Evolutionary conservation across 2,797 vertebrate species (phyloP).

Genomic region (Eptatretus atami): DNA sequence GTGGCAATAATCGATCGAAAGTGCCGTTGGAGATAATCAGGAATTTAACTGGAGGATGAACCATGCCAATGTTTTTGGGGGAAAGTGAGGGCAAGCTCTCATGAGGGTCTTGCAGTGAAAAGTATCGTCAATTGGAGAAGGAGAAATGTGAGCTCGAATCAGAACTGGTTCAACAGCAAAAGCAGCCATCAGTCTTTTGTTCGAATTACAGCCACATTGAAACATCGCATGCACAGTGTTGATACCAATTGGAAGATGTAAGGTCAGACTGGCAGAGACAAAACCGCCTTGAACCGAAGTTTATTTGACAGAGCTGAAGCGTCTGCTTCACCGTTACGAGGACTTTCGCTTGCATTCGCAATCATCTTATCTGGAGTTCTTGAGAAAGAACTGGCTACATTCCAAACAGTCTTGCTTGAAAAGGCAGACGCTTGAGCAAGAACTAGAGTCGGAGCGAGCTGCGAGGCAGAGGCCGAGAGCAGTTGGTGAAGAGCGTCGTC

Average conservation of each 20-base stretch:
- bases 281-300: neutral
- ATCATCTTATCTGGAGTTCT: neutral
- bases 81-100: no score
- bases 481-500: neutral
- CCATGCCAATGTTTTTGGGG: no score
- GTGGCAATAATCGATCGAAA: neutral
- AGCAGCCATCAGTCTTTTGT: no score
- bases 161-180: no score
- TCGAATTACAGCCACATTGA: neutral
- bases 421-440: no score
- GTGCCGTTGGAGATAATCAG: neutral
- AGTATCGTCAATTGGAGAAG: neutral
- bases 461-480: neutral
- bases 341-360: slow-evolving; percentile 1
- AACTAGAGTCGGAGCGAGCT: no score
- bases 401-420: no score
- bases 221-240: neutral
- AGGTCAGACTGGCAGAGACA: neutral
- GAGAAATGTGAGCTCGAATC: neutral
- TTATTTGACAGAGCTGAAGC: neutral
- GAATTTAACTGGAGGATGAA: no score
- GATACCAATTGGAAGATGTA: neutral
- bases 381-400: neutral
- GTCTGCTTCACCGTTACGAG: slow-evolving; percentile 3
- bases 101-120: neutral